phyloP scores from a whole-genome alignment of 2,888 invertebrate genomes.

The Cyaniris semiargus region DNA sequence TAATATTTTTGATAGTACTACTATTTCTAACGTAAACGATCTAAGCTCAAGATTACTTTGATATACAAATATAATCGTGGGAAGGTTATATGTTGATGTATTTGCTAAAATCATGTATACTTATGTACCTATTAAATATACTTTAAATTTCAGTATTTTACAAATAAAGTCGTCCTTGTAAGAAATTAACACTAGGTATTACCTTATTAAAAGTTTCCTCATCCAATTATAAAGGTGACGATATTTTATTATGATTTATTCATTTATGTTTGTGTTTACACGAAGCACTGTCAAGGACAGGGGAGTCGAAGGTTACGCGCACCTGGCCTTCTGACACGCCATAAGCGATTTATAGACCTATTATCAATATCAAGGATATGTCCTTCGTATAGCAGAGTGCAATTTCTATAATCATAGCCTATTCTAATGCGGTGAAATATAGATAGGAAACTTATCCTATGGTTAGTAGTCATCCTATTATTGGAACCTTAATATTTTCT shows the following conservation, averaged over 20 bases:
- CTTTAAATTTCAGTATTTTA: too few relatives aligned
- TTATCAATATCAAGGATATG: conserved; percentile 11
- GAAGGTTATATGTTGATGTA: too few relatives aligned
- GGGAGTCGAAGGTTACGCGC: conserved; percentile 21
- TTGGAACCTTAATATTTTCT: too few relatives aligned
- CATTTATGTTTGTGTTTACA: conserved; percentile 1
- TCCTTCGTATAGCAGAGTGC: not conserved
- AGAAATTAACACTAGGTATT: not conserved
- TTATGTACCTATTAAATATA: too few relatives aligned
- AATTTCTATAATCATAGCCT: not conserved
- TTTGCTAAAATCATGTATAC: too few relatives aligned
- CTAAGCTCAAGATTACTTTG: too few relatives aligned
- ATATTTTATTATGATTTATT: conserved; percentile 10
- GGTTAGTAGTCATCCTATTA: not conserved
- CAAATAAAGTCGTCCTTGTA: too few relatives aligned
- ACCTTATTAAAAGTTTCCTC: not conserved
- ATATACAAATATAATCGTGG: too few relatives aligned
- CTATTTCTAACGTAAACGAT: not conserved
- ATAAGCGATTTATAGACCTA: conserved; percentile 19
- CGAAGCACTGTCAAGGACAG: conserved; percentile 10
- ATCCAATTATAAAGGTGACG: not conserved
- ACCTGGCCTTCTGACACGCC: conserved; percentile 23
- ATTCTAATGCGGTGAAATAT: not conserved
- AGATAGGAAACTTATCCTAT: not conserved
- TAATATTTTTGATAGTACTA: not conserved